Evolutionary conservation across 2,797 vertebrate species (phyloP), one percentile per base, ranked within the genome.

Genomic region (Cryptoblepharus egeriae): DNA sequence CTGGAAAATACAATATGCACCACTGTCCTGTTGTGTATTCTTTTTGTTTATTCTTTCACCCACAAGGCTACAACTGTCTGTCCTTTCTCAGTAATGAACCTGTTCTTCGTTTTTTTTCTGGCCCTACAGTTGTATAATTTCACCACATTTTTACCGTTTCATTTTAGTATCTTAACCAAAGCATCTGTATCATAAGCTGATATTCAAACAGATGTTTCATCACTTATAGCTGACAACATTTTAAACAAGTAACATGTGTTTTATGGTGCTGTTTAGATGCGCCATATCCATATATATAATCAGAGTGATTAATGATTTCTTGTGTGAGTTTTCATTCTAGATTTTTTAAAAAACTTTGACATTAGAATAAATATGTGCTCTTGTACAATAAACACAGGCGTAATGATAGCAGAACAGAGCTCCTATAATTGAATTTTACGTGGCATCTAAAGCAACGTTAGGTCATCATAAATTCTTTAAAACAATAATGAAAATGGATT

Each of bases 201-300:
- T 79, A 84, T 70, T 64, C 35, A 64, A 87, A 70, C 79, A 84
- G 79, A 77, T 84, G 82, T 73, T 81, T 74, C 79, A 58, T 84
- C 64, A 81, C 52, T 81, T 58, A 7, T 37, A 45, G 58, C n/a
- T 70, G 64, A 35, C 79, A 78, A 77, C 75, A 84, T 81, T 87
- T 84, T 73, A 74, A 78, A 87, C 75, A 81, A 78, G 67, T 69
- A 78, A 63, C 86, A 84, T 84, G 74, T 78, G 75, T 58, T 87
- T 87, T 84, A 87, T 81, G 45, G 20, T 84, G 70, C 57, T 70
- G 79, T 84, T 84, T 79, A 81, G 65, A 87, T 3, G 30, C 74
- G 58, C 39, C 63, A 28, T 74, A 75, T 84, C 76, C 49, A 81
- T 87, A 84, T 81, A 84, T 70, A 81, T 84, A 84, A 87, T 87